Conservation (phyloP, 1,140 invertebrate species). For the Eubasilissa regina region DNA sequence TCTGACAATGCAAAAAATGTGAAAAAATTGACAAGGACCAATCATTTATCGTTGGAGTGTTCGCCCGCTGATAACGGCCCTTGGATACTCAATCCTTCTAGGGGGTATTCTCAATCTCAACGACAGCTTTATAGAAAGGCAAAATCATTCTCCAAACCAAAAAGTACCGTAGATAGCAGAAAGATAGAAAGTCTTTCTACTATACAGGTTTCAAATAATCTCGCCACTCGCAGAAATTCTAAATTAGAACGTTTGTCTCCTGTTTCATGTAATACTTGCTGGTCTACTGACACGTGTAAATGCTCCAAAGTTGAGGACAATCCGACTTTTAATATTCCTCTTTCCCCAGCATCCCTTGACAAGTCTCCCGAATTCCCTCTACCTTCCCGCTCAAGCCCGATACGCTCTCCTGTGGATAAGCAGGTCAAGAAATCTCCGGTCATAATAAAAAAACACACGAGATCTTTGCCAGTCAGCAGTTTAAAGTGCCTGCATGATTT, state of each 20-base stretch:
- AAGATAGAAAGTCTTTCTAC: constrained; percentile 44
- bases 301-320: constrained; percentile 49
- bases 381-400: constrained; percentile 46
- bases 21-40: constrained; percentile 40
- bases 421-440: constrained; percentile 50
- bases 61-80: constrained; percentile 52
- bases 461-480: constrained; percentile 31
- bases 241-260: constrained; percentile 50
- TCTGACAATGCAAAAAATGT: constrained; percentile 49
- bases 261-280: constrained; percentile 48
- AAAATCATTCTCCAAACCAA: constrained; percentile 53
- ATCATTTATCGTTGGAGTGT: constrained; percentile 52
- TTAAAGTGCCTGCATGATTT: constrained; percentile 43
- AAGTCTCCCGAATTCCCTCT: constrained; percentile 37
- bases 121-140: constrained; percentile 52
- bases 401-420: constrained; percentile 44
- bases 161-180: constrained; percentile 44
- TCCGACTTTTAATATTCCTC: constrained; percentile 43
- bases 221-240: constrained; percentile 19
- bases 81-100: constrained; percentile 52
- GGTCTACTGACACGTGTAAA: constrained; percentile 53
- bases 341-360: constrained; percentile 28
- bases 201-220: constrained; percentile 41
- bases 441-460: constrained; percentile 33
- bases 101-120: constrained; percentile 53